These are phyloP conservation scores for Ceratoteleas bidentatus DNA, from an alignment of 1,140 invertebrate species.

Conservation along the genomic window DNA sequence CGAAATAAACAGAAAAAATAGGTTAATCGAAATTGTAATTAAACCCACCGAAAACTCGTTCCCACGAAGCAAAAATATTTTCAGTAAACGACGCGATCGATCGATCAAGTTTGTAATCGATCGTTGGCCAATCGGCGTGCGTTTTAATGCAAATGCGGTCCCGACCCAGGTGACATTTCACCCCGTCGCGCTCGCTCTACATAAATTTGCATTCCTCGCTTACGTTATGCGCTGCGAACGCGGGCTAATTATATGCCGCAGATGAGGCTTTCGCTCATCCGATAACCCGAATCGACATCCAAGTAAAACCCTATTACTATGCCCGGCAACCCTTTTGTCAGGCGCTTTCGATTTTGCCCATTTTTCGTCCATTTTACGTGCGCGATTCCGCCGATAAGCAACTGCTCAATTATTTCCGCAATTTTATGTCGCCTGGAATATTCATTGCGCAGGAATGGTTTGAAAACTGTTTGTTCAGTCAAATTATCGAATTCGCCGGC, in stretches of 20 bases:
- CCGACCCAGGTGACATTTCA: conserved; percentile 64
- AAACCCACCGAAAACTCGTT: background rate
- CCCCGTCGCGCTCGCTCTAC: conserved; percentile 54
- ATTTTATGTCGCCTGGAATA: too few species aligned
- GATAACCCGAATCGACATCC: conserved; percentile 70
- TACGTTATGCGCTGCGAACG: conserved; percentile 55
- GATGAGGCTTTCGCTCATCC: conserved; percentile 70
- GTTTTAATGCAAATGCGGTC: conserved; percentile 74
- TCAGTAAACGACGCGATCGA: conserved; percentile 17
- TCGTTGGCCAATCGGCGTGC: conserved; percentile 70
- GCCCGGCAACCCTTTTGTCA: conserved; percentile 32
- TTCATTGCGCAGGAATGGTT: too few species aligned
- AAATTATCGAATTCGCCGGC: too few species aligned
- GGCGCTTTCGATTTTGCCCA: conserved; percentile 13
- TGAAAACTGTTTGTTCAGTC: too few species aligned
- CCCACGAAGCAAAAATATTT: conserved; percentile 11
- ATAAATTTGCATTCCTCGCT: conserved; percentile 75
- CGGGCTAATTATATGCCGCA: conserved; percentile 68
- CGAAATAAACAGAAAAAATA: too few species aligned
- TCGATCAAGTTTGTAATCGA: conserved; percentile 52
- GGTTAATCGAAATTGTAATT: too few species aligned
- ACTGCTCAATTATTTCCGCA: conserved; percentile 5
- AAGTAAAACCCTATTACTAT: conserved; percentile 65
- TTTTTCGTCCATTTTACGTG: conserved; percentile 23
- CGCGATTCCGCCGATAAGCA: conserved; percentile 28